Base-by-base conservation (phyloP, 1,140 invertebrate species). In the Mamestra configurata region DNA sequence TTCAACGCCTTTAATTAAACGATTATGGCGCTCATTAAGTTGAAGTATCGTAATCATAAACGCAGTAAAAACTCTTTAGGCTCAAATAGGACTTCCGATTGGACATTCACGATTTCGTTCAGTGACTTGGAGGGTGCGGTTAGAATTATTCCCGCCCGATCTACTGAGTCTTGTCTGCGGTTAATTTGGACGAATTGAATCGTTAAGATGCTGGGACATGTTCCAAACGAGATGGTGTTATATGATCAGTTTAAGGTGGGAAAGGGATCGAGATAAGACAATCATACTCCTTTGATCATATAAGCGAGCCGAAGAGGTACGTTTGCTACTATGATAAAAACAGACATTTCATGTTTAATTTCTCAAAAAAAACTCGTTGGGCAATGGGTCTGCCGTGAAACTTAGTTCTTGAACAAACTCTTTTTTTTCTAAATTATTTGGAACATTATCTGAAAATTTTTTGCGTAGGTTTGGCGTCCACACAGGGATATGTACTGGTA, bases 111-210 rank as follows among this genome's bases (percentile, higher is more conserved):
- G 64, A 64, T 79, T 79, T 46, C 40, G 55, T 35, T 59, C 78
- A 75, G 55, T 82, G 79, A 80, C 53, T 82, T 71, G 20, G 77
- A 73, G 73, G 57, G 57, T 79, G 79, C 70, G 81, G 77, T 79
- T 35, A 68, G 81, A 82, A 80, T 82, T 82, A 82, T 84, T 76
- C 31, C 51, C 72, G 80, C 71, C 81, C 75, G 66, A 49, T 22
- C 71, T 24, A 49, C 57, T 79, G 78, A 82, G 79, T 84, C 76
- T 82, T 81, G 82, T 80, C 68, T 84, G 85, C 70, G 82, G 83
- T 86, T 83, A 80, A 77, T 84, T 83, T 80, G 59, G 81, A 77
- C 77, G 79, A 84, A 88, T 86, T 82, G 82, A 86, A 82, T 83
- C 82, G 84, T 84, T 82, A 86, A 89, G 86, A 86, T 79, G 82